Base-by-base conservation (phyloP, 2,888 invertebrate species). In the Aphelenchoides bicaudatus region DNA sequence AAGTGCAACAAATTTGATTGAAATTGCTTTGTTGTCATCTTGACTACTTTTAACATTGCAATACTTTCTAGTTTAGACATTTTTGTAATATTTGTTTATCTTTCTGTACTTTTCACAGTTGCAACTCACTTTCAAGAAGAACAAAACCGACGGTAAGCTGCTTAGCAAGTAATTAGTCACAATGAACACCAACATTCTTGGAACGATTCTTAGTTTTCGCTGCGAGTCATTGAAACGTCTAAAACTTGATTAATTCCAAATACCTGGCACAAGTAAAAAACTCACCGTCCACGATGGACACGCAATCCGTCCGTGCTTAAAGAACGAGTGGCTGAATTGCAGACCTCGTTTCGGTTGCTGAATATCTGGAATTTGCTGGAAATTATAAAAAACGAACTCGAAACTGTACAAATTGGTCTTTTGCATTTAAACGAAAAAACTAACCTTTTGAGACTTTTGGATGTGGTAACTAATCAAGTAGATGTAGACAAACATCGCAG, bases 281-380 rank as follows among this genome's bases (percentile, higher is more conserved):
- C 16, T 34, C 25, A 43, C 43, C 43, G 10, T 43, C 43, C 43
- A 21, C 43, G 10, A 21, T 43, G 43, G n/a, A 43, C 43, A 19
- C 43, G 43, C 8, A 43, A 25, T 43, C 43, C 43, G 23, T 43
- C 43, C 10, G 43, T 43, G 23, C 43, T 43, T 25, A n/a, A 10
- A 43, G 43, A 43, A 21, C 43, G 43, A 19, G 43, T 43, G 43
- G 43, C 43, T n/a, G 43, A 21, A 25, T 43, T 19, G 23, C 21
- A 21, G 43, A 43, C n/a, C n/a, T 43, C 43, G n/a, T 43, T 43
- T n/a, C 43, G 43, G 25, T n/a, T 6, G 23, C 43, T 43, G 43
- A 43, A 43, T 8, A 43, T 25, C 43, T 43, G 43, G 6, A 43
- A 43, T 34, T n/a, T n/a, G 34, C 34, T 10, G n/a, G 34, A 10